phyloP scores from a whole-genome alignment of 2,888 invertebrate genomes.

The Caenorhabditis parvicauda region DNA sequence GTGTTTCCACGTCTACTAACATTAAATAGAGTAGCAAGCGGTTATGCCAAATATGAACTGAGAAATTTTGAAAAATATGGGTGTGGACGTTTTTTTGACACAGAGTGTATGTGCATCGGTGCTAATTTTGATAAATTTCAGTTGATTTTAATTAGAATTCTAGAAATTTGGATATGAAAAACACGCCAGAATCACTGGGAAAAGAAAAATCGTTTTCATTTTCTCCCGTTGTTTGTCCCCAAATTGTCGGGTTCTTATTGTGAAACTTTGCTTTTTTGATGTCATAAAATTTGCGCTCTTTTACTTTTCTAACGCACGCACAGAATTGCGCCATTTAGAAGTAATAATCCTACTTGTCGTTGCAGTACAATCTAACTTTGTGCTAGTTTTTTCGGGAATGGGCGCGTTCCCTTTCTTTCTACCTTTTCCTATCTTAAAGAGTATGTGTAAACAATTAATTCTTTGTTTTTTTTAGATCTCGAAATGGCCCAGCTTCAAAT shows the following conservation, averaged over 20 bases:
- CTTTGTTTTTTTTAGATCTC: background rate
- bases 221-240: conserved; percentile 1
- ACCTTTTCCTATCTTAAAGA: background rate
- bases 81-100: too few species aligned
- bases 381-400: background rate
- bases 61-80: too few species aligned
- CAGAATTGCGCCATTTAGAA: background rate
- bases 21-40: too few species aligned
- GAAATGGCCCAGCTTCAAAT: background rate
- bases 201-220: background rate
- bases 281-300: background rate
- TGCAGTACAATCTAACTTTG: background rate
- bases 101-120: too few species aligned
- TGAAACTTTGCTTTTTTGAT: background rate
- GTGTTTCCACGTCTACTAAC: too few species aligned
- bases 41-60: too few species aligned
- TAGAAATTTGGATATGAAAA: background rate
- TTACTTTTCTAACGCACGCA: background rate
- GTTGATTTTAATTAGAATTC: background rate
- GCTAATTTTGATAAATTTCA: background rate
- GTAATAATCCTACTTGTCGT: background rate
- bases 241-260: background rate
- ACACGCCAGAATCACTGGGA: background rate
- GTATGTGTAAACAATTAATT: background rate
- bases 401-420: background rate